phyloP scores from a whole-genome alignment of 2,113 vertebrate genomes.

The Antechinus flavipes region DNA sequence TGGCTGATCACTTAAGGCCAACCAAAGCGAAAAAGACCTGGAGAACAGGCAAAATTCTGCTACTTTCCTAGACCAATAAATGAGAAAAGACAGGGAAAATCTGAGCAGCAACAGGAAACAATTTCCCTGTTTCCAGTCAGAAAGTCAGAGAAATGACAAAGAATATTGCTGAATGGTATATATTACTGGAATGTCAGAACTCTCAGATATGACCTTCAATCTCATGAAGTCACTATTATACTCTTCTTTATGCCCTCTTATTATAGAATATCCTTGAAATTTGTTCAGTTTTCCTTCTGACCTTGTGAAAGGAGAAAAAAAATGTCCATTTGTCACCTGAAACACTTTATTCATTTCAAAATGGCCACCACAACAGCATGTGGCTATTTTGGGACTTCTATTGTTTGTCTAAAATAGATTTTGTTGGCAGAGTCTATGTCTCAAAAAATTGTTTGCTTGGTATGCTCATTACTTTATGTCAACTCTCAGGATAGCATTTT shows the following conservation, averaged over 20 bases:
- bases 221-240: neutral
- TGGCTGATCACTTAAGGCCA: neutral
- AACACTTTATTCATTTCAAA: constrained; percentile 70
- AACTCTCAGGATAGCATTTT: constrained; percentile 59
- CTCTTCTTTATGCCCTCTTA: constrained; percentile 22
- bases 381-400: constrained; percentile 71
- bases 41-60: neutral
- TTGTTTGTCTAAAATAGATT: constrained; percentile 79
- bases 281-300: constrained; percentile 53
- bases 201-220: constrained; percentile 41
- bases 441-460: constrained; percentile 59
- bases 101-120: neutral
- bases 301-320: constrained; percentile 66
- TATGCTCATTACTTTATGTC: constrained; percentile 67
- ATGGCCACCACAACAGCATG: constrained; percentile 41
- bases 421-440: constrained; percentile 43
- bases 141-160: neutral
- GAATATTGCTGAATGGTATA: constrained; percentile 38
- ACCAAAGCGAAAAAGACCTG: neutral
- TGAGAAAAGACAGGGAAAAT: neutral
- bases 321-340: constrained; percentile 65
- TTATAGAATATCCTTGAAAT: constrained; percentile 43
- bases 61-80: neutral
- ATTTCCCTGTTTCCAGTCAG: neutral
- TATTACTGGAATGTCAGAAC: constrained; percentile 26